Evolutionary conservation across 2,113 vertebrate species (phyloP).

Genomic region (Toxotes jaculatrix): DNA sequence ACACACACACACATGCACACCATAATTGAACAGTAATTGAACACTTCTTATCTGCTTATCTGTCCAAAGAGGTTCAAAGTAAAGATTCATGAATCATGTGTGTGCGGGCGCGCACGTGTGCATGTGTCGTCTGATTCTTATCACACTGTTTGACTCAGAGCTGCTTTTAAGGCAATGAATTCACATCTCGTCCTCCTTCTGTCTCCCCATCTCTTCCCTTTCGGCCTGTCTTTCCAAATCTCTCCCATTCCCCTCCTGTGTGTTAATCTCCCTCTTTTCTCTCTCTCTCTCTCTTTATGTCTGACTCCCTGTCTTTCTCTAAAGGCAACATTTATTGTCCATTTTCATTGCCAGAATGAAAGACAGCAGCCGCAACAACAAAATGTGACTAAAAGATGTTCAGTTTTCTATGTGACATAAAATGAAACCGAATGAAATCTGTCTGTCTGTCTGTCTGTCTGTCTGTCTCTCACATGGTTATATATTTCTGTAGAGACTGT

Average conservation of each 20-base stretch:
- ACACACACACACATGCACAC: conserved; percentile 19
- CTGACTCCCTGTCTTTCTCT: neutral
- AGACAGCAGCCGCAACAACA: neutral
- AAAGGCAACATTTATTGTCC: conserved; percentile 12
- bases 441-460: neutral
- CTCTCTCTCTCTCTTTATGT: neutral
- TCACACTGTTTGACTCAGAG: conserved; percentile 71
- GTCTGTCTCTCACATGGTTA: neutral
- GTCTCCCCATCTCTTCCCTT: conserved; percentile 45
- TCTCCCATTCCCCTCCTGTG: conserved; percentile 20
- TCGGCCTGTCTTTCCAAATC: conserved; percentile 49
- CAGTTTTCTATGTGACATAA: too few species aligned
- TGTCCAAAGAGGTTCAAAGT: conserved; percentile 61
- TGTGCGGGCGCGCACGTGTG: neutral
- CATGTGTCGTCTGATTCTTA: conserved; percentile 69
- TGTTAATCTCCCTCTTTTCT: conserved; percentile 1
- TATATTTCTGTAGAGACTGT: conserved; percentile 4
- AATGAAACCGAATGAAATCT: neutral
- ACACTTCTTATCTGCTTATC: conserved; percentile 62
- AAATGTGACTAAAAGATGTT: neutral
- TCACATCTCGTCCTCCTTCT: conserved; percentile 63
- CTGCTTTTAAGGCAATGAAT: conserved; percentile 80
- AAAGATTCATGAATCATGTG: conserved; percentile 24
- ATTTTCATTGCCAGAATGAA: neutral
- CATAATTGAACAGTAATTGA: conserved; percentile 68